Base-by-base conservation (phyloP, 2,113 vertebrate species). In the Pongo pygmaeus region DNA sequence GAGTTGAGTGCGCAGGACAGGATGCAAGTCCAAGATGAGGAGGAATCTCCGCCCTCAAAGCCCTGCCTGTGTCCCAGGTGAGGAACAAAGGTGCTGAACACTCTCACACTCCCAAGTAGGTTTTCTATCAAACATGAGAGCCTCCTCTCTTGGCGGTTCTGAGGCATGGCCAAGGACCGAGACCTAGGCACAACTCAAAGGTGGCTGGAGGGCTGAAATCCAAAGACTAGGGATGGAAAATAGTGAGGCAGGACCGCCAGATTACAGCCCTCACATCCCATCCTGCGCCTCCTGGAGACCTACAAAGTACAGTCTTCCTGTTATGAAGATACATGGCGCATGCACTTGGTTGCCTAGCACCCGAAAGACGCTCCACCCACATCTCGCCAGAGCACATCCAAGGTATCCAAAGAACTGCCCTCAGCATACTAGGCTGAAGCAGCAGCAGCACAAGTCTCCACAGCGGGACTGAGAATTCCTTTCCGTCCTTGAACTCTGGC, bases 271-370 rank as follows among this genome's bases (percentile, higher is more conserved):
- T 18, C 20, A 0, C 0, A 18, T 2, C 2, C 1, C 0, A 67
- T 0, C 2, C 74, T 20, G 6, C 8, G 46, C n/a, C 25, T n/a
- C 40, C 25, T 7, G 0, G 1, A n/a, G 1, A 14, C 5, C 8
- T 0, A 2, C n/a, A 13, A 8, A 25, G 3, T 6, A 0, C n/a
- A 67, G 0, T 3, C 4, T 1, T 27, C 14, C 2, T 0, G 0
- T 0, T 1, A 2, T 0, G 9, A 1, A 25, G 1, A 0, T 1
- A 20, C 2, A 32, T 0, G 0, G 78, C 91, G 94, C 77, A 61
- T 0, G 94, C 74, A n/a, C 59, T 0, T 1, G 8, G 1, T 32
- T 1, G 4, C 8, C 1, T 16, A 0, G 3, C 5, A 0, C 20
- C 3, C n/a, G n/a, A n/a, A n/a, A n/a, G n/a, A n/a, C n/a, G n/a